These are phyloP conservation scores for Dugesia japonica DNA, from an alignment of 2,888 invertebrate species.

Conservation along the genomic window DNA sequence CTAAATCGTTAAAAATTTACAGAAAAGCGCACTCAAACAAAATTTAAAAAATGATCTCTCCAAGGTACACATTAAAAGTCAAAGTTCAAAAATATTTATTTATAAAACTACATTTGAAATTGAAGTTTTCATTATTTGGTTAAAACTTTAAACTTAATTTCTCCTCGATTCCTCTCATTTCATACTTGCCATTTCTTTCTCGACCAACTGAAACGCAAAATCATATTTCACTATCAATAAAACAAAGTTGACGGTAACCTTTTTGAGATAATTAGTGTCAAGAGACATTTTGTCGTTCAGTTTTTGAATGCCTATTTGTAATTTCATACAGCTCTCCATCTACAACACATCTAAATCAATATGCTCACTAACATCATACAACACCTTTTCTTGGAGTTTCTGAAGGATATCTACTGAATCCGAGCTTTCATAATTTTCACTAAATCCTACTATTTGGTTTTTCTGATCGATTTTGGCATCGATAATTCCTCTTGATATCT, in stretches of 20 bases:
- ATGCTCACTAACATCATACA: too few relatives aligned
- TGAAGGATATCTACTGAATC: not conserved
- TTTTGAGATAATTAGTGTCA: not conserved
- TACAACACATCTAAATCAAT: too few relatives aligned
- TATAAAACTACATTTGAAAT: not conserved
- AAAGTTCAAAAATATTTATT: too few relatives aligned
- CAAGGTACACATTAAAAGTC: too few relatives aligned
- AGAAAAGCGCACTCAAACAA: too few relatives aligned
- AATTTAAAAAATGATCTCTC: too few relatives aligned
- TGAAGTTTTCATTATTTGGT: too few relatives aligned
- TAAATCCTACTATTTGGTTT: not conserved
- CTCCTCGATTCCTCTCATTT: not conserved
- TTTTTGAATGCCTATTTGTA: not conserved
- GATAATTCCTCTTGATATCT: not conserved
- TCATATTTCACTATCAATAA: not conserved
- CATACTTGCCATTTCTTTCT: slow-evolving; percentile 7
- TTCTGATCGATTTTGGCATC: slow-evolving; percentile 8
- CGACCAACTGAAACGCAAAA: not conserved
- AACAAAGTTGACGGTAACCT: not conserved
- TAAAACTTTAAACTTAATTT: not conserved
- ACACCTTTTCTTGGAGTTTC: not conserved
- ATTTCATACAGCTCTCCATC: not conserved
- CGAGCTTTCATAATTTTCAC: slow-evolving; percentile 1
- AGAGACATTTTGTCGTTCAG: slow-evolving; percentile 4
- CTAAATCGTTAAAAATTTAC: too few relatives aligned